Percentiles rank a stretch among this genome's conserved stretches.
Evolutionary conservation across 2,797 vertebrate genomes (phyloP).

Genomic region (Ibycter americanus): DNA sequence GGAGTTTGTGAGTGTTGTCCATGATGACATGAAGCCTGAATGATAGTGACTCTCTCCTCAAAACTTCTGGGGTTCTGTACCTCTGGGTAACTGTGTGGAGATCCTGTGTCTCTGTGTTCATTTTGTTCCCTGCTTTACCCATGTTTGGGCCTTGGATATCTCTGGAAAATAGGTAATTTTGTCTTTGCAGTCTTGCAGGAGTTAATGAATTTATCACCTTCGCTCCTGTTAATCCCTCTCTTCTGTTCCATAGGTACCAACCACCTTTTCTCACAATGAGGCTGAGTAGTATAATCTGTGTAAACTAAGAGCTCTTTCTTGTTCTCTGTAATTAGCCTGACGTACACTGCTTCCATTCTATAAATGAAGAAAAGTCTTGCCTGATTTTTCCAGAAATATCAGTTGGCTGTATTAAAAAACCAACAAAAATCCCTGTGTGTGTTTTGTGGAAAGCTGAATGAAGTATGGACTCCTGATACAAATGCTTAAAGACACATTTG

Average conservation of each 20-base stretch:
- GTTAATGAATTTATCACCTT: not conserved
- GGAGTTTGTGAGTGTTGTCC: not conserved
- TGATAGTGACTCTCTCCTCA: not conserved
- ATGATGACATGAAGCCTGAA: not conserved
- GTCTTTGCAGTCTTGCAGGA: not conserved
- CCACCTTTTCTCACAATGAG: not conserved
- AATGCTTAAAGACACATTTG: not conserved
- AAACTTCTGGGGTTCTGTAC: not conserved
- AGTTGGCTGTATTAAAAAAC: not conserved
- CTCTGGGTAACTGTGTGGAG: not conserved
- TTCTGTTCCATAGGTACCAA: not conserved
- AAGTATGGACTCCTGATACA: not conserved
- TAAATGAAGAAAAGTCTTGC: not conserved
- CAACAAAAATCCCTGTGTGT: accelerated
- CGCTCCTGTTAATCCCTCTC: not conserved
- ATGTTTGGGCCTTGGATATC: not conserved
- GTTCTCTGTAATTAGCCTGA: not conserved
- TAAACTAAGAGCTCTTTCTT: not conserved
- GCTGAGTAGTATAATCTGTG: not conserved
- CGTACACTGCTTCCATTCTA: not conserved
- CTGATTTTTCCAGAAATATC: not conserved
- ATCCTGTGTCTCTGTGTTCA: not conserved
- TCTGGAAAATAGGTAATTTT: not conserved
- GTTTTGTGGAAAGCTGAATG: not conserved
- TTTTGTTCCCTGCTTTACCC: not conserved